phyloP scores from a whole-genome alignment of 92 coral and sea anemone genomes.

The Phenganax marumi region DNA sequence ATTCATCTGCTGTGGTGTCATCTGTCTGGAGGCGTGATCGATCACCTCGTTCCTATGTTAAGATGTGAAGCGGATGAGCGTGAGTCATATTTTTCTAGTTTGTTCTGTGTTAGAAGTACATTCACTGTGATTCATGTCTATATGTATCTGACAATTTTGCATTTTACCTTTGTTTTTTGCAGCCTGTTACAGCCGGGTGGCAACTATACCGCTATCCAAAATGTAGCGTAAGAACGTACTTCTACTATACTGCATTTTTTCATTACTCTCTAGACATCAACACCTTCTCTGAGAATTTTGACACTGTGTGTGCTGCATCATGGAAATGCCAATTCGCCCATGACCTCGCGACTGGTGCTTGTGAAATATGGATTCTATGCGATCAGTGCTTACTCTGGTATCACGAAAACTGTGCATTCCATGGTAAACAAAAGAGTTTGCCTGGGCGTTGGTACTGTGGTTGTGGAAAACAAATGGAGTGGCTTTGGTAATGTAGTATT shows the following conservation, averaged over 20 bases:
- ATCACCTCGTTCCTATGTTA: not conserved
- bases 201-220: too few relatives aligned
- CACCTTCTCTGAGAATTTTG: not conserved
- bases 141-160: too few relatives aligned
- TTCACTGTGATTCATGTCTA: not conserved
- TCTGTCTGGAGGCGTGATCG: not conserved
- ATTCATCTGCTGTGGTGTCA: slow-evolving; percentile 13
- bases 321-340: not conserved
- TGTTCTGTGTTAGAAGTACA: not conserved
- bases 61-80: not conserved
- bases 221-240: too few relatives aligned
- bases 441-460: not conserved
- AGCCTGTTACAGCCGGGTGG: too few relatives aligned
- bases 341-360: not conserved
- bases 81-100: not conserved
- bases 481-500: not conserved
- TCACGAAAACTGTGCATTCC: not conserved
- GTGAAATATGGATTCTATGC: not conserved
- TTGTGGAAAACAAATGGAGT: not conserved
- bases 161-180: too few relatives aligned
- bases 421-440: not conserved
- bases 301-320: not conserved
- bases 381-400: slow-evolving; percentile 3
- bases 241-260: too few relatives aligned
- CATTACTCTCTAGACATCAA: not conserved